These are phyloP conservation scores for Apeltes quadracus DNA, from an alignment of 2,113 vertebrate genomes.

Conservation along the genomic window DNA sequence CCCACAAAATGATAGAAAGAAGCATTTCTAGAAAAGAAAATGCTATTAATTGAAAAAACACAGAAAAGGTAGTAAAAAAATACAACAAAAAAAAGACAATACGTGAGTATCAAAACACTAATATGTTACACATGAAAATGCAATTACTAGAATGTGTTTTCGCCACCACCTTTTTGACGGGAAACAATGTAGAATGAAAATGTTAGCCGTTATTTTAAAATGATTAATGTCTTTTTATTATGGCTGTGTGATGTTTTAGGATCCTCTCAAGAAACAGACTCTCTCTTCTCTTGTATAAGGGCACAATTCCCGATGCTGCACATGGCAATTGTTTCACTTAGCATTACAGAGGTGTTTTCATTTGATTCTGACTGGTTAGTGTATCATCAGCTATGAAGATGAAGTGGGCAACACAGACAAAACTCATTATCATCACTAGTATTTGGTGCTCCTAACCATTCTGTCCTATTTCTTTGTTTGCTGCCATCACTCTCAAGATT, in stretches of 20 bases:
- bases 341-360: constrained; percentile 55
- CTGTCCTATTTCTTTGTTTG: constrained; percentile 67
- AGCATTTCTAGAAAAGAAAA: background rate
- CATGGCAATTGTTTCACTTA: constrained; percentile 68
- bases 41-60: background rate
- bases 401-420: constrained; percentile 64
- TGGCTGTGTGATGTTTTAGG: constrained; percentile 13
- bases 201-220: constrained; percentile 43
- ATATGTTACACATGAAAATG: background rate
- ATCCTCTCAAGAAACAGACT: constrained; percentile 51
- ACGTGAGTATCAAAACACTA: background rate
- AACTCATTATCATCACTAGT: constrained; percentile 65
- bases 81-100: background rate
- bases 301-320: constrained; percentile 29
- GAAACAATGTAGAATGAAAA: constrained; percentile 41
- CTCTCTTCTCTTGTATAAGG: constrained; percentile 11
- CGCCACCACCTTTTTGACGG: constrained; percentile 29
- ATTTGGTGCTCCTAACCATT: constrained; percentile 52
- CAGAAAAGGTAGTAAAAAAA: background rate
- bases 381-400: constrained; percentile 67
- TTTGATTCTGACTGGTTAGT: constrained; percentile 61
- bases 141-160: background rate
- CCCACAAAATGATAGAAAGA: too few species aligned
- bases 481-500: constrained; percentile 67
- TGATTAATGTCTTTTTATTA: constrained; percentile 12